phyloP scores from a whole-genome alignment of 2,888 invertebrate species.

The Nycteola revayana region DNA sequence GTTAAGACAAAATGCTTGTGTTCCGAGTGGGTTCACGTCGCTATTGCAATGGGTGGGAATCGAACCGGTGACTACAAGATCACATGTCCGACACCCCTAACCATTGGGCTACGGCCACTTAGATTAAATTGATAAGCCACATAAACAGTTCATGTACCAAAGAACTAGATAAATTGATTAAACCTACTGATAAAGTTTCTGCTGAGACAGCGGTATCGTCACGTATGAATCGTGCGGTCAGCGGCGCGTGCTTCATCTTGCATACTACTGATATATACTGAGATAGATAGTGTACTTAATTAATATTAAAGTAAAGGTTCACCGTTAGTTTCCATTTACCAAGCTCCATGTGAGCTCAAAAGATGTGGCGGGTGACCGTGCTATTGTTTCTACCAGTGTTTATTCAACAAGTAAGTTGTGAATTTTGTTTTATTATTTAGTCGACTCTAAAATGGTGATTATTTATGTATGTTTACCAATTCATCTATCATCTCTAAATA shows the following conservation, averaged over 20 bases:
- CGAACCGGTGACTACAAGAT: no score
- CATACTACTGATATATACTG: no score
- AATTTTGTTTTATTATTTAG: no score
- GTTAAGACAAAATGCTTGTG: no score
- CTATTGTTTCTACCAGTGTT: conserved; percentile 24
- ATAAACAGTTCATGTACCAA: conserved; percentile 21
- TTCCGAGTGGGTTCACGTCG: no score
- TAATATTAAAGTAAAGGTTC: conserved; percentile 22
- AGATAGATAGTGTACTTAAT: conserved; percentile 8
- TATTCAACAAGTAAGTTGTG: conserved; percentile 24
- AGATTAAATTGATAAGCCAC: conserved; percentile 17
- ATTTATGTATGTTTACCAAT: no score
- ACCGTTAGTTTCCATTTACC: conserved; percentile 23
- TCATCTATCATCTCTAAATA: no score
- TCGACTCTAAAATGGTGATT: no score
- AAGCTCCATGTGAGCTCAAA: conserved; percentile 33
- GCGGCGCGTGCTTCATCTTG: conserved; percentile 25
- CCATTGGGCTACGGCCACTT: no score
- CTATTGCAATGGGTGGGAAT: no score
- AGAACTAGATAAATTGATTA: conserved; percentile 37
- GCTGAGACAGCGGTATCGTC: conserved; percentile 24
- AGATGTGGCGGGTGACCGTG: conserved; percentile 34
- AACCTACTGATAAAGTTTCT: conserved; percentile 17
- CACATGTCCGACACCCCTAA: no score
- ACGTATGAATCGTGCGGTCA: conserved; percentile 27